Evolutionary conservation across 2,113 vertebrate genomes (phyloP), one percentile per base, ranked within the genome.

Genomic region (Andinoacara biseriatus): DNA sequence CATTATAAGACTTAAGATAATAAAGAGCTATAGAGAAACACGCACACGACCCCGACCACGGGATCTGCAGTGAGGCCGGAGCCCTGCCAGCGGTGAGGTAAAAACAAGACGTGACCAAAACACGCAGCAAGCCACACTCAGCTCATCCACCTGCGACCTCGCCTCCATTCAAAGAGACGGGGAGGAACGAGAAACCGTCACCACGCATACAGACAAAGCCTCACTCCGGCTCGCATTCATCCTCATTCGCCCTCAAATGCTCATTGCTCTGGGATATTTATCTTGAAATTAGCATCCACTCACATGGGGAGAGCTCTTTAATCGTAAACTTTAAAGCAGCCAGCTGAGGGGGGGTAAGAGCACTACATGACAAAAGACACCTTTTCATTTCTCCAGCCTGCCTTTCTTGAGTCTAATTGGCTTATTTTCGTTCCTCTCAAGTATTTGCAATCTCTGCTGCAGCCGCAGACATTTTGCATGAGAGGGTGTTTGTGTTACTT

Each of bases 21-120:
- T 93, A 87, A 91, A 94, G 90, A 94, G 89, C 90, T 91, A 88
- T 91, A 90, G 86, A 87, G 83, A 87, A 92, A 92, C 90, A 87
- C 67, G 74, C 18, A 75, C 2, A 49, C 49, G 24, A 76, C 81
- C 90, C 90, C 76, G 59, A 84, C 85, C 79, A 81, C 83, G 74
- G 90, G 91, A 89, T 69, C 88, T 57, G 82, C 89, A 85, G 83
- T 60, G 82, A 91, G 81, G 85, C 90, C 87, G 10, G 85, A 92
- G 90, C 86, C 87, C 86, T 89, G 52, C 88, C 86, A 60, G 69
- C 4, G 82, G 87, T 89, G 92, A 95, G 93, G 93, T 95, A 94
- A 93, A 93, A 93, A 92, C 84, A 78, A 65, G 78, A 90, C 86
- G 0, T 3, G n/a, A 74, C 83, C 83, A 11, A 33, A 84, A 77